phyloP scores from a whole-genome alignment of 2,888 invertebrate genomes.

The Cyclophora albipunctata region DNA sequence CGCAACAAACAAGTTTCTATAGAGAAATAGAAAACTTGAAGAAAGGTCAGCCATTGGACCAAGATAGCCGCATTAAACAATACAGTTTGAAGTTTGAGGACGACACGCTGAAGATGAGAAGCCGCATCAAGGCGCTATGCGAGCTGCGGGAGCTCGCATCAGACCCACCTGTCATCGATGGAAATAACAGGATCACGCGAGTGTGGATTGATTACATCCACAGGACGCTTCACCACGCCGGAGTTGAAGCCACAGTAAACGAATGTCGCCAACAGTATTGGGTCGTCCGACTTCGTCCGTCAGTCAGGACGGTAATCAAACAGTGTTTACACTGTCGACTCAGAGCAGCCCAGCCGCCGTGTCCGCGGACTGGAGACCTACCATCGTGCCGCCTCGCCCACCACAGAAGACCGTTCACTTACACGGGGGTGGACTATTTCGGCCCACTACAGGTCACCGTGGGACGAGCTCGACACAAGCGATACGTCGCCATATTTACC shows the following conservation, averaged over 20 bases:
- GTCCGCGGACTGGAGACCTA: conserved; percentile 1
- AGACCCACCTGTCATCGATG: conserved; percentile 3
- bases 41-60: neutral
- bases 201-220: conserved; percentile 3
- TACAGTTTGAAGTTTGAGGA: neutral
- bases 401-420: neutral
- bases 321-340: neutral
- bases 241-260: conserved; percentile 1
- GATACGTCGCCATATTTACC: conserved; percentile 18
- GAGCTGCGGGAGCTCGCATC: neutral
- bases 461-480: conserved; percentile 7
- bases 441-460: conserved; percentile 13
- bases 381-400: conserved; percentile 1
- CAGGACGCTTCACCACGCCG: conserved; percentile 1
- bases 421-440: conserved; percentile 14
- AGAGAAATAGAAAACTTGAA: neutral
- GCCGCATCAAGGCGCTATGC: neutral
- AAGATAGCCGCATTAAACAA: neutral
- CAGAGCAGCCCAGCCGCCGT: neutral
- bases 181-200: neutral
- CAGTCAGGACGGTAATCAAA: neutral
- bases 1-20: neutral
- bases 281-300: neutral
- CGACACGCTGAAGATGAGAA: neutral
- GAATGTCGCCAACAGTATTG: conserved; percentile 2